Evolutionary conservation across 1,140 invertebrate genomes (phyloP).

Genomic region (Procambarus virginalis): DNA sequence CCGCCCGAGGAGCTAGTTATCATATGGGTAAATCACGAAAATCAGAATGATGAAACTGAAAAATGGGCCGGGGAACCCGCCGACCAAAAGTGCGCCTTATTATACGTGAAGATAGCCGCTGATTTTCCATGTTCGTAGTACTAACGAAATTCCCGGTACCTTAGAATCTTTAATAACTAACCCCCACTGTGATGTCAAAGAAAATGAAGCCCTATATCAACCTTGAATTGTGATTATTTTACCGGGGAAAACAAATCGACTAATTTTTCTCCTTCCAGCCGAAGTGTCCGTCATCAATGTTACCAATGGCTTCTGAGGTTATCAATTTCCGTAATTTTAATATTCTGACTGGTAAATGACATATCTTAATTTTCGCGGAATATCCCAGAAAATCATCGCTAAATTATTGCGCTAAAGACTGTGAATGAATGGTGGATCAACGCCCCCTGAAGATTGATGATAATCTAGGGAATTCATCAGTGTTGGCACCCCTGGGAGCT

Average conservation of each 20-base stretch:
- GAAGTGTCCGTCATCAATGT: slow-evolving; percentile 26
- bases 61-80: neutral
- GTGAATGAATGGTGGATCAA: neutral
- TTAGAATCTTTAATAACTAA: slow-evolving; percentile 57
- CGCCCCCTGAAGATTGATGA: neutral
- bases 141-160: slow-evolving; percentile 41
- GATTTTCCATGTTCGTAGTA: slow-evolving; percentile 20
- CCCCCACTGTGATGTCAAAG: slow-evolving; percentile 51
- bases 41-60: slow-evolving; percentile 17
- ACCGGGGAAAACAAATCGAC: slow-evolving; percentile 45
- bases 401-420: neutral
- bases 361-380: slow-evolving; percentile 39
- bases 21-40: slow-evolving; percentile 21
- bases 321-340: slow-evolving; percentile 12
- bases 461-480: slow-evolving; percentile 18
- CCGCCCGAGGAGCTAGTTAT: no score
- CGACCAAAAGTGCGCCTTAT: neutral
- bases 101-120: slow-evolving; percentile 1
- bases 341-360: slow-evolving; percentile 31
- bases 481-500: slow-evolving; percentile 54
- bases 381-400: neutral
- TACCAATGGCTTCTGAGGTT: slow-evolving; percentile 18
- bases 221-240: slow-evolving; percentile 53
- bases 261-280: slow-evolving; percentile 37
- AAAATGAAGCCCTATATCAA: slow-evolving; percentile 58